Evolutionary conservation across 2,113 vertebrate species (phyloP).

Genomic region (Proteles cristata): DNA sequence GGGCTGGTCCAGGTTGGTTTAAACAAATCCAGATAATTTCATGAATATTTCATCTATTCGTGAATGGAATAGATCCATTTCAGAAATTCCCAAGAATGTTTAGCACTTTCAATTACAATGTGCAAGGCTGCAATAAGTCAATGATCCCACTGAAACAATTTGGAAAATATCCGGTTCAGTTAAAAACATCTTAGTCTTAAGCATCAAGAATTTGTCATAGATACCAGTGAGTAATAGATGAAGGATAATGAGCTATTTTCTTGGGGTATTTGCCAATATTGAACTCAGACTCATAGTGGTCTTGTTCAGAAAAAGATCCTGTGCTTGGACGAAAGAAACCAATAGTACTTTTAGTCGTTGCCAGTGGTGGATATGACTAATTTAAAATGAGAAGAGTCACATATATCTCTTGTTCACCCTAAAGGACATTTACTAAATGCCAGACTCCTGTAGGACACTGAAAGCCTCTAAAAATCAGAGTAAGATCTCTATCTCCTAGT

Average conservation of each 20-base stretch:
- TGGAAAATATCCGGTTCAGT: neutral
- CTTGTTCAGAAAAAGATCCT: neutral
- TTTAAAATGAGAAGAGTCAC: neutral
- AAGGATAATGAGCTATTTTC: neutral
- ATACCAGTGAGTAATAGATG: neutral
- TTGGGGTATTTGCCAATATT: neutral
- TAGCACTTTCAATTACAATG: neutral
- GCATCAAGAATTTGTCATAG: neutral
- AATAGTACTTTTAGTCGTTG: neutral
- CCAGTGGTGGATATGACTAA: neutral
- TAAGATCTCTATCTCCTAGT: neutral
- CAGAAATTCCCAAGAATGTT: neutral
- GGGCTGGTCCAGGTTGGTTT: neutral
- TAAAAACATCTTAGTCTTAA: neutral
- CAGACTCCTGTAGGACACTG: neutral
- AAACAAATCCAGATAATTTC: neutral
- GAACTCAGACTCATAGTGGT: neutral
- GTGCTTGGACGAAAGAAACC: neutral
- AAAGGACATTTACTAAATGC: neutral
- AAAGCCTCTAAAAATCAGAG: neutral
- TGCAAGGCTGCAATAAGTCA: neutral
- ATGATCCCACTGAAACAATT: neutral
- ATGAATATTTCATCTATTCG: too few relatives aligned
- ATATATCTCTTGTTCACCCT: neutral
- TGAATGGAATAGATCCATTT: too few relatives aligned